A percentile compares a stretch with the other conserved stretches of the same genome.
Conservation (phyloP, 2,797 vertebrate genomes). For the Crenichthys baileyi region DNA sequence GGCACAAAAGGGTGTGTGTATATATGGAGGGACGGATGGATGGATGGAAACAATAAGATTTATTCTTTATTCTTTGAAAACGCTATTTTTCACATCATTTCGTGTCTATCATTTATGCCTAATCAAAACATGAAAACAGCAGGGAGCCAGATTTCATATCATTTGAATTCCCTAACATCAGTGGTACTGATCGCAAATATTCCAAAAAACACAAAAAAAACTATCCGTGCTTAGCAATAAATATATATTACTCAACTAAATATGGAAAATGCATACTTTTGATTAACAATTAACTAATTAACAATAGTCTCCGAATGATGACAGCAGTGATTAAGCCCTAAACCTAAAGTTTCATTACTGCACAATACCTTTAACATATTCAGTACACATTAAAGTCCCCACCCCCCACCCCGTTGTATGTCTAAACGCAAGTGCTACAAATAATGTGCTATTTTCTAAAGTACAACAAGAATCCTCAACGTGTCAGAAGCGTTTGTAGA, state of each 20-base stretch:
- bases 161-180: too few relatives aligned
- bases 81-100: too few relatives aligned
- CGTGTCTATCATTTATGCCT: too few relatives aligned
- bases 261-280: background rate
- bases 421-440: constrained; percentile 4
- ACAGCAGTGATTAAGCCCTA: background rate
- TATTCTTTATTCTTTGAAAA: too few relatives aligned
- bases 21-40: background rate
- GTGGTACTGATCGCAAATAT: background rate
- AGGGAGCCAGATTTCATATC: too few relatives aligned
- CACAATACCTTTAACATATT: background rate
- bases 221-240: background rate
- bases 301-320: too few relatives aligned
- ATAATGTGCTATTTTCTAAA: background rate
- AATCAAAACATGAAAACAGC: too few relatives aligned
- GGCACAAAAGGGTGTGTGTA: too few relatives aligned
- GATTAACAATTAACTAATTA: background rate
- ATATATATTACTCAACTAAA: background rate
- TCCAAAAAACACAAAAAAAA: background rate
- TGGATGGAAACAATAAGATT: too few relatives aligned
- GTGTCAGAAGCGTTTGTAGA: constrained; percentile 27
- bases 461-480: background rate
- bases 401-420: too few relatives aligned
- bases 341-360: background rate
- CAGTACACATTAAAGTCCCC: background rate